Base-by-base conservation (phyloP, 2,888 invertebrate genomes). In the Micoletzkya japonica region DNA sequence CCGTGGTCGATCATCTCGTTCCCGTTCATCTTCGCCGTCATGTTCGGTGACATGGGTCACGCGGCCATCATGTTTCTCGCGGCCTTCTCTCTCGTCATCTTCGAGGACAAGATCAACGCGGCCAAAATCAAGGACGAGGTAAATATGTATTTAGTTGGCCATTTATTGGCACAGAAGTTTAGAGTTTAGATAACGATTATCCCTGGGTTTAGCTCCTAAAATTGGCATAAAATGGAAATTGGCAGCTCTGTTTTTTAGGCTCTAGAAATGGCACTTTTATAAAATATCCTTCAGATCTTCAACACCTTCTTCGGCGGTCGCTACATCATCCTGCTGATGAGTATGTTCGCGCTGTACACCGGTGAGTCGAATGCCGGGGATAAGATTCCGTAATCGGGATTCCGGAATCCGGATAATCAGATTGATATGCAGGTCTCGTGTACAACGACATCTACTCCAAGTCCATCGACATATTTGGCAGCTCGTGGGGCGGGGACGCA, bases 21-120 rank as follows among this genome's bases (percentile, higher is more conserved):
- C 87, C 96, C 96, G 71, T 96, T 96, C 89, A 88, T 96, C 84
- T 97, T 97, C 88, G 93, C 94, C 78, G 92, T 96, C 79, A 97
- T 97, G 96, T 97, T 97, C 88, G 95, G 97, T n/a, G 97, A 98
- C 88, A 88, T 92, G 69, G 97, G 97, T 0, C 97, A 98, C 87
- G 96, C 96, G 72, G 59, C 92, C 0, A 88, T 97, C 68, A 93
- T 98, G 94, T 90, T 93, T 59, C 86, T 91, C 4, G 94, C 95
- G 87, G 96, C 93, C 24, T 90, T 91, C 61, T 94, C 92, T 92
- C 94, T 98, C 93, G 92, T 96, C 76, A 88, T 94, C 74, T 92
- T 92, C 86, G 97, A 98, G 88, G 94, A 94, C 84, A 91, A 91
- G 37, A 88, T 97, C 56, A 80, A 76, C 24, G 74, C 76, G 7